Evolutionary conservation across 1,140 invertebrate species (phyloP).

Genomic region (Rhyacophila brunnea): DNA sequence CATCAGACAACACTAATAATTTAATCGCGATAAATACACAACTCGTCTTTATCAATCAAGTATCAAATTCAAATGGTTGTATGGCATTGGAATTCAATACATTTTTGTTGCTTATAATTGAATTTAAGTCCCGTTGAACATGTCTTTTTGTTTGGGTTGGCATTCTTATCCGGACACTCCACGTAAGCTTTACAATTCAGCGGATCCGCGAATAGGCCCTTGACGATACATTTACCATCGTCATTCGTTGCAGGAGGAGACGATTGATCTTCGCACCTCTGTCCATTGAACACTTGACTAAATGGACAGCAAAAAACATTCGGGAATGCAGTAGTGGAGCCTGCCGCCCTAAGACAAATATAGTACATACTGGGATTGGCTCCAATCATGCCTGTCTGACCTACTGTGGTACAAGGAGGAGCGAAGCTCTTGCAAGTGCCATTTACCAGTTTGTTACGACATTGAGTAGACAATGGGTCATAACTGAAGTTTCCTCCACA

Average conservation of each 20-base stretch:
- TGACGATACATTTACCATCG: slow-evolving; percentile 1
- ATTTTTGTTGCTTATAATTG: slow-evolving; percentile 3
- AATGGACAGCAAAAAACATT: slow-evolving; percentile 10
- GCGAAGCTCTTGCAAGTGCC: not conserved
- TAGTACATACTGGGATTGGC: slow-evolving; percentile 45
- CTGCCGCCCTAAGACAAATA: slow-evolving; percentile 38
- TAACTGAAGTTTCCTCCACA: slow-evolving; percentile 4
- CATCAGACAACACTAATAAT: not conserved
- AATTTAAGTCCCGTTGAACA: not conserved
- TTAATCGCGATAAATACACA: not conserved
- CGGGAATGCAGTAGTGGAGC: not conserved
- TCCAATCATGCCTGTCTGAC: slow-evolving; percentile 40
- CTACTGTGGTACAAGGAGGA: slow-evolving; percentile 37
- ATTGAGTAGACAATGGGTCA: slow-evolving; percentile 13
- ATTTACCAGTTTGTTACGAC: slow-evolving; percentile 5
- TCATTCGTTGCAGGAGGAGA: not conserved
- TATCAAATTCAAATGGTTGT: not conserved
- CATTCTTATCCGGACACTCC: not conserved
- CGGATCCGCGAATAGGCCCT: not conserved
- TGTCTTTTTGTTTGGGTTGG: not conserved
- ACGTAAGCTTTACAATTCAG: not conserved
- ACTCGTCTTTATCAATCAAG: not conserved
- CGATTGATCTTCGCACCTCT: slow-evolving; percentile 8
- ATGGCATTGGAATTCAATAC: slow-evolving; percentile 8
- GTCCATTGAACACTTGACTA: slow-evolving; percentile 2